Conservation (phyloP, 2,888 invertebrate species). For the Nebria brevicollis region DNA sequence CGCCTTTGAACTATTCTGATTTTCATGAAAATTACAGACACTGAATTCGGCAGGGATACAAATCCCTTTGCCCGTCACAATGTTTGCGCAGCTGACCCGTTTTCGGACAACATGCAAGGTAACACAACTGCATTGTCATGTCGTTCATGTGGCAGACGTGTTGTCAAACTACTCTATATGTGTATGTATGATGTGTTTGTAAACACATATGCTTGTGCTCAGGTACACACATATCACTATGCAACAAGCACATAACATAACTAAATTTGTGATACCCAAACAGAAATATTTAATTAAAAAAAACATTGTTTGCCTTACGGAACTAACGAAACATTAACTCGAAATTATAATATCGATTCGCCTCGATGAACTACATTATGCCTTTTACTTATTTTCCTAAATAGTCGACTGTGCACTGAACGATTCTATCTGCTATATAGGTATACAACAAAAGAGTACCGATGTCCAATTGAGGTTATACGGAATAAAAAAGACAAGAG, state of each 20-base stretch:
- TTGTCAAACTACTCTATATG: slow-evolving; percentile 7
- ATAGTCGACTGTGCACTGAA: not conserved
- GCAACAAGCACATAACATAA: not conserved
- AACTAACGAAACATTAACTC: not conserved
- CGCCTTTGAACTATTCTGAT: not conserved
- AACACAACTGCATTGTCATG: slow-evolving; percentile 17
- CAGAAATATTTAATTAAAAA: not conserved
- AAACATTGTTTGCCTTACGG: too few species aligned
- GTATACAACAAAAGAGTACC: not conserved
- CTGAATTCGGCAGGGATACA: not conserved
- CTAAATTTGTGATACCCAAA: not conserved
- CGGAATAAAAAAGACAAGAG: slow-evolving; percentile 3
- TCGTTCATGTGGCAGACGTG: slow-evolving; percentile 6
- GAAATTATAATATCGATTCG: not conserved
- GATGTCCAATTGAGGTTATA: slow-evolving; percentile 26
- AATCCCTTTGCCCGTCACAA: slow-evolving; percentile 7
- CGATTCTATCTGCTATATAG: not conserved
- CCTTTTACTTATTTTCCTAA: not conserved
- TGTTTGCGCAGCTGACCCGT: slow-evolving; percentile 15
- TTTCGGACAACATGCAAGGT: slow-evolving; percentile 15
- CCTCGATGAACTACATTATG: not conserved
- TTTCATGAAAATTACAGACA: slow-evolving; percentile 6
- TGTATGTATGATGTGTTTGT: slow-evolving; percentile 3
- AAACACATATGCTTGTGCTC: slow-evolving; percentile 3
- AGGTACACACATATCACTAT: not conserved